Base-by-base conservation (phyloP, 1,140 invertebrate species). In the Bombus terrestris region DNA sequence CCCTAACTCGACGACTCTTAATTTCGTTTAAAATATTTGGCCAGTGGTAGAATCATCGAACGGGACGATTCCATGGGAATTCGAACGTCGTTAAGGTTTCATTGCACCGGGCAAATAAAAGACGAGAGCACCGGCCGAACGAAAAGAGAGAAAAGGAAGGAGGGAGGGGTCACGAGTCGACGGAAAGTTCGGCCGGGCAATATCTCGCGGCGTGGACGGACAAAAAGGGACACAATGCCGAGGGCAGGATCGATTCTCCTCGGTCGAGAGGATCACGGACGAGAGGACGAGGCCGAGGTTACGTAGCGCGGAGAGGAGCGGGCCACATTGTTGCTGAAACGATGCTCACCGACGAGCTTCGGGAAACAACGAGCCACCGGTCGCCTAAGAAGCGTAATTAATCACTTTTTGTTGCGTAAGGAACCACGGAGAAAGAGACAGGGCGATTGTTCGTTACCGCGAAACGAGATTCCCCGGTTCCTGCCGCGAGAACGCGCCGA, bases 211-310 rank as follows among this genome's bases (percentile, higher is more conserved):
- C 88, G 86, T 86, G 90, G 89, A 87, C 89, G 92, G 90, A 94
- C 90, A 93, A 93, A 93, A 93, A 93, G 90, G 91, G 92, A 94
- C 93, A 94, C 92, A 94, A 94, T 94, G 92, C 92, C 86, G 90
- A 87, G 86, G 88, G 90, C 92, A 88, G 92, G 93, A 94, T 94
- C 93, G 93, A 94, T 94, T 94, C 92, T 93, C 92, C 91, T 93
- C 94, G 92, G 91, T 92, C 91, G 92, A 91, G 90, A 91, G 86
- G 88, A 91, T 88, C 88, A 88, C 87, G 89, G 85, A 81, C 87
- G 87, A 39, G 89, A 91, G 87, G 86, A 88, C 74, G 88, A 86
- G 81, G 83, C 69, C 88, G 87, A 83, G 91, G 81, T 91, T 88
- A 77, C 78, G 88, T 88, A 75, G 81, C 84, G 66, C 81, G 87